Evolutionary conservation across 2,113 vertebrate species (phyloP), one percentile per base, ranked within the genome.

Genomic region (Phoxinus phoxinus): DNA sequence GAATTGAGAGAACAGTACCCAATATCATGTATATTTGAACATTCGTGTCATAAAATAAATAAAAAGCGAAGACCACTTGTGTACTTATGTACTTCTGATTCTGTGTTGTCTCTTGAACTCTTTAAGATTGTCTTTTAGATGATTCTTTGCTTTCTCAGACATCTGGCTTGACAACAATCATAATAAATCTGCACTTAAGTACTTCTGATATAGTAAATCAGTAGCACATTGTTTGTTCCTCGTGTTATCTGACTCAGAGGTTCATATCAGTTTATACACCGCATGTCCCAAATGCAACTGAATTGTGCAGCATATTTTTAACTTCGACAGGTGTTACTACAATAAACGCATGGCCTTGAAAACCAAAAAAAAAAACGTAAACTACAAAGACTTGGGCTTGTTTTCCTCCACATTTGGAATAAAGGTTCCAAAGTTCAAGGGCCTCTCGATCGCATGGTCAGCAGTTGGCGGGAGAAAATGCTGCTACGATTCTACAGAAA

Each of bases 21-120:
- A 41, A 96, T 96, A 95, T 96, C 95, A 95, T 99, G 97, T 98
- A 99, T 96, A 97, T 98, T 97, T 96, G 94, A 96, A 97, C 51
- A 95, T 97, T 92, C 91, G 95, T 96, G 97, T 98, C 96, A 96
- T 96, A 95, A 96, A 96, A 94, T 97, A 97, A 56, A 98, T 97
- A 97, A 98, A 97, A 90, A 94, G 95, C 95, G 94, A 93, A 96
- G 93, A 95, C 95, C 91, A 94, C 93, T 95, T 97, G 96, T 96
- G 96, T 97, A 96, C 95, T 96, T 96, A 96, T 23, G 35, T 63
- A 44, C 37, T 27, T 46, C 56, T 80, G 35, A 61, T 72, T 92
- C 92, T 91, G 93, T 94, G 92, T 92, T 61, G 25, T 84, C 15
- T 19, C 19, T 75, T 69, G 10, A 69, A 37, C 93, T 86, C 27